phyloP scores from a whole-genome alignment of 1,140 invertebrate genomes.

The Rhopalosiphum maidis region DNA sequence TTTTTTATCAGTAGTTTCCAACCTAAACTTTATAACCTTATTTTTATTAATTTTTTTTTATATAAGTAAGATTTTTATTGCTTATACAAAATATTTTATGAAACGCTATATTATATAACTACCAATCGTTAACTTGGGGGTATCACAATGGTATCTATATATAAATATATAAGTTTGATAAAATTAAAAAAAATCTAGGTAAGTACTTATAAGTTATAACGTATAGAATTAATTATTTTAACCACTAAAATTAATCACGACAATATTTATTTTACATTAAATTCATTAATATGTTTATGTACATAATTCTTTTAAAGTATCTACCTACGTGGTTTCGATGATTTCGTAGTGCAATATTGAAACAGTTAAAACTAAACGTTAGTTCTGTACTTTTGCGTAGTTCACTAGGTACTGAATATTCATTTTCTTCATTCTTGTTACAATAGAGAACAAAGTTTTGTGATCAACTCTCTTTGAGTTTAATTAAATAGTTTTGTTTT shows the following conservation, averaged over 20 bases:
- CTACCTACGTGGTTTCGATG: neutral
- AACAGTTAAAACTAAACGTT: neutral
- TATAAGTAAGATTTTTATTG: too few relatives aligned
- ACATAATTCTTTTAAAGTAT: neutral
- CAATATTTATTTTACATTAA: neutral
- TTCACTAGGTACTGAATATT: neutral
- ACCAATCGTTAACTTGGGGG: neutral
- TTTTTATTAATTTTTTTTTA: too few relatives aligned
- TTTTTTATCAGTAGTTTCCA: too few relatives aligned
- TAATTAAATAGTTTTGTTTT: neutral
- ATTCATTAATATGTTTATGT: neutral
- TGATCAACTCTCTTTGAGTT: neutral
- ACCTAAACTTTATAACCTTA: too few relatives aligned
- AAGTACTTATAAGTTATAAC: too few relatives aligned
- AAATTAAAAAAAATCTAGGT: too few relatives aligned
- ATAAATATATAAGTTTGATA: neutral
- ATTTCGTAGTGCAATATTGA: neutral
- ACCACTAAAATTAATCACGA: neutral
- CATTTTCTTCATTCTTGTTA: slow-evolving; percentile 9
- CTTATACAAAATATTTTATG: too few relatives aligned
- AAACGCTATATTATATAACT: neutral
- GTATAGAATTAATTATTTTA: neutral
- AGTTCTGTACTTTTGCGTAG: neutral
- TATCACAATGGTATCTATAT: too few relatives aligned
- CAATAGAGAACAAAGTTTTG: neutral